phyloP scores from a whole-genome alignment of 2,113 vertebrate species.

The Pleuronectes platessa region DNA sequence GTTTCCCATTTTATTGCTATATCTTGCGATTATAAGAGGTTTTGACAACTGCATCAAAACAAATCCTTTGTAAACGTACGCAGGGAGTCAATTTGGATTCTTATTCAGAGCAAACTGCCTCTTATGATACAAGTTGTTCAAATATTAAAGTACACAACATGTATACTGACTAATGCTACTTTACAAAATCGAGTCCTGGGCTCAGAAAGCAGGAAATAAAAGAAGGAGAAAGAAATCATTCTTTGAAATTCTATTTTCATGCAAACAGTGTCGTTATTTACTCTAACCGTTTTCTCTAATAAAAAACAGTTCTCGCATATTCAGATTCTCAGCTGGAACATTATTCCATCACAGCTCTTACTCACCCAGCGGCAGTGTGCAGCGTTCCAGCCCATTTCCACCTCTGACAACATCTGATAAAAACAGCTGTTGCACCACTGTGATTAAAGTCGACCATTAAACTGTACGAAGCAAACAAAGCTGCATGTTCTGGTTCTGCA shows the following conservation, averaged over 20 bases:
- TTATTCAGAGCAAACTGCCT: background rate
- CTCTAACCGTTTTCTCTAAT: background rate
- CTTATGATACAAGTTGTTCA: too few species aligned
- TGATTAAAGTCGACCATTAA: slow-evolving; percentile 33
- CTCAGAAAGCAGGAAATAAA: too few species aligned
- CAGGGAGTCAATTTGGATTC: background rate
- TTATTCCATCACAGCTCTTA: slow-evolving; percentile 18
- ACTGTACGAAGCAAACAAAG: slow-evolving; percentile 19
- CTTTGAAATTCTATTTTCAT: background rate
- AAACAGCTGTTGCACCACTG: slow-evolving; percentile 38
- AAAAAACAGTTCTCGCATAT: slow-evolving; percentile 1
- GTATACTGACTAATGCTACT: background rate
- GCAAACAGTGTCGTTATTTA: background rate
- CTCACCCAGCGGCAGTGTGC: background rate
- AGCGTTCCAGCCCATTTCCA: slow-evolving; percentile 41
- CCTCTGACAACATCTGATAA: slow-evolving; percentile 42
- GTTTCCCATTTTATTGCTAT: background rate
- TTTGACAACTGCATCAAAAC: background rate
- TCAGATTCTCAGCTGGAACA: slow-evolving; percentile 12
- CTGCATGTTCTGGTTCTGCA: background rate
- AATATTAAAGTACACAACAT: background rate
- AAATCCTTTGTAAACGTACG: background rate
- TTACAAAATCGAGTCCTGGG: background rate
- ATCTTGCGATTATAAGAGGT: background rate
- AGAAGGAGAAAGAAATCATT: too few species aligned